phyloP scores from a whole-genome alignment of 2,888 invertebrate genomes.

The Brachyptera risi region DNA sequence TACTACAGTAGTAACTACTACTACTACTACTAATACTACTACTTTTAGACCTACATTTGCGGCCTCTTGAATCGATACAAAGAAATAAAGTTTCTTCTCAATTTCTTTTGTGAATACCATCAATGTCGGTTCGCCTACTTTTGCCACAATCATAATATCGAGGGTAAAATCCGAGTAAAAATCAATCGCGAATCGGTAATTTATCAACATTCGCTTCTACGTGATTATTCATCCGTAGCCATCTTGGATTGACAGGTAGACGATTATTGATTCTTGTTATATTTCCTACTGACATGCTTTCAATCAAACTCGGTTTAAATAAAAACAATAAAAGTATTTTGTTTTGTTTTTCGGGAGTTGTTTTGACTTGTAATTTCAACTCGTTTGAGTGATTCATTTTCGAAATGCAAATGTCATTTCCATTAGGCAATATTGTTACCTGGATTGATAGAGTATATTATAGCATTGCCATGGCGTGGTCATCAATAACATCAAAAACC shows the following conservation, averaged over 20 bases:
- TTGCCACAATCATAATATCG: no score
- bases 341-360: background rate
- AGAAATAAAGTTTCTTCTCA: no score
- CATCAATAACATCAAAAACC: slow-evolving; percentile 11
- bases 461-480: background rate
- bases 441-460: no score
- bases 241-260: slow-evolving; percentile 11
- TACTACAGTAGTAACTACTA: no score
- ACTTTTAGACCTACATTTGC: no score
- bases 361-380: slow-evolving; percentile 20
- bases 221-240: slow-evolving; percentile 3
- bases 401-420: slow-evolving; percentile 24
- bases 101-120: no score
- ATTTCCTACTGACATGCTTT: slow-evolving; percentile 20
- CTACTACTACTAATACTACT: no score
- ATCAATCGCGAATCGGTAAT: no score
- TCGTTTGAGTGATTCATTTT: slow-evolving; percentile 24
- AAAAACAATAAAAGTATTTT: slow-evolving; percentile 4
- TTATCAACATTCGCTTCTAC: background rate
- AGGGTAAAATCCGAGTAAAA: no score
- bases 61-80: no score
- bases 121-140: no score
- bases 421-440: slow-evolving; percentile 13
- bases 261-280: slow-evolving; percentile 16
- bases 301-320: slow-evolving; percentile 14